Evolutionary conservation across 2,797 vertebrate species (phyloP).

Genomic region (Eurystomus glaucurus): DNA sequence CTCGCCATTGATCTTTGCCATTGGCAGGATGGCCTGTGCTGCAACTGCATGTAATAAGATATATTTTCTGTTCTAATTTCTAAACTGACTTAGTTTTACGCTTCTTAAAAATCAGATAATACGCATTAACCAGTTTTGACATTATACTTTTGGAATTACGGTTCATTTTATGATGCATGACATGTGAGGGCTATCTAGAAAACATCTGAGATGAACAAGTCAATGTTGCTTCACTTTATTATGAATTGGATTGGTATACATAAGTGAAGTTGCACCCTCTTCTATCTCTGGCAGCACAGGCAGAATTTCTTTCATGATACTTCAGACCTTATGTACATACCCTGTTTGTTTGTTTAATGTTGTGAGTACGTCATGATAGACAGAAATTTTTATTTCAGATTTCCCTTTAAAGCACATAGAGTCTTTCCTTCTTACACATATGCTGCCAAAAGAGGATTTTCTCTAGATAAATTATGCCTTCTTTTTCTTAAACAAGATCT

Average conservation of each 20-base stretch:
- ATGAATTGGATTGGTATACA: background rate
- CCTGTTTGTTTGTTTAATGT: background rate
- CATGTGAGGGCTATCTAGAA: background rate
- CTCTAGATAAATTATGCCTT: conserved; percentile 45
- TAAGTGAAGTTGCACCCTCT: background rate
- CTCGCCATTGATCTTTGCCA: conserved; percentile 21
- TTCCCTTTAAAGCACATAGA: conserved; percentile 20
- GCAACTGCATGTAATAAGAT: background rate
- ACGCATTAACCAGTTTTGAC: background rate
- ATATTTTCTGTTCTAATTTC: background rate
- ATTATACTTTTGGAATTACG: background rate
- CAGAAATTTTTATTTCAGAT: background rate
- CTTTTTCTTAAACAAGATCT: conserved; percentile 47
- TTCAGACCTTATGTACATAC: background rate
- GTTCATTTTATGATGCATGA: background rate
- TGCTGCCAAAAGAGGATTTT: conserved; percentile 37
- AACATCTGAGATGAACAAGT: background rate
- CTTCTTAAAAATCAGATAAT: background rate
- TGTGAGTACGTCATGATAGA: background rate
- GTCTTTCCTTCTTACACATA: background rate
- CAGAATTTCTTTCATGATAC: background rate
- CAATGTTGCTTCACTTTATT: background rate
- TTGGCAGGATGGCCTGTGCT: background rate
- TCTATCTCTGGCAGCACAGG: background rate
- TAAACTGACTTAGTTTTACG: background rate